phyloP scores from a whole-genome alignment of 2,888 invertebrate genomes.

The Diadegma fenestrale region DNA sequence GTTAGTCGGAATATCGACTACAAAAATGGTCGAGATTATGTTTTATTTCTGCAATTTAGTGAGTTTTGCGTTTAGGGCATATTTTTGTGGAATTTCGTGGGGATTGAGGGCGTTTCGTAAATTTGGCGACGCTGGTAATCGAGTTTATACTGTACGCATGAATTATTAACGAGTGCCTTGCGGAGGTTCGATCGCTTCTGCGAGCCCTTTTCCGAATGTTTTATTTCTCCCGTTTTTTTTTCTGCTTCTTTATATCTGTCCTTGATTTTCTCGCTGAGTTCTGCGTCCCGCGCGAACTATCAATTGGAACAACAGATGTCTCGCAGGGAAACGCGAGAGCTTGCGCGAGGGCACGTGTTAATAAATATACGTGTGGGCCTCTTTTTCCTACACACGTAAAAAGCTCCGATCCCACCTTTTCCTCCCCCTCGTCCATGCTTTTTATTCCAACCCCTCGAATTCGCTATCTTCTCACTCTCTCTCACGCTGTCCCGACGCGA shows the following conservation, averaged over 20 bases:
- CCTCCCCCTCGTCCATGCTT: constrained; percentile 27
- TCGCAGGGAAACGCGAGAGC: constrained; percentile 60
- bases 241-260: background rate
- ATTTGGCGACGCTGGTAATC: background rate
- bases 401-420: background rate
- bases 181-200: constrained; percentile 36
- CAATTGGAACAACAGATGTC: constrained; percentile 76
- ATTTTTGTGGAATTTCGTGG: background rate
- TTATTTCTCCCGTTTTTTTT: constrained; percentile 2
- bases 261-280: constrained; percentile 10
- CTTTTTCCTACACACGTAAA: background rate
- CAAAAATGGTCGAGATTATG: no score
- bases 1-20: no score
- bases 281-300: constrained; percentile 22
- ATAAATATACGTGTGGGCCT: constrained; percentile 77
- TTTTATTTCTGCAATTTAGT: no score
- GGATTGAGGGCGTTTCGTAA: background rate
- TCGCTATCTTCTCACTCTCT: background rate
- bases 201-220: constrained; percentile 13
- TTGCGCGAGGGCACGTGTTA: constrained; percentile 65
- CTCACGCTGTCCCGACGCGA: background rate
- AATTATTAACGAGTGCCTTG: background rate
- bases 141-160: background rate
- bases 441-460: constrained; percentile 20
- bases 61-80: no score